Base-by-base conservation (phyloP, 92 coral and sea anemone species). In the Nematostella vectensis region DNA sequence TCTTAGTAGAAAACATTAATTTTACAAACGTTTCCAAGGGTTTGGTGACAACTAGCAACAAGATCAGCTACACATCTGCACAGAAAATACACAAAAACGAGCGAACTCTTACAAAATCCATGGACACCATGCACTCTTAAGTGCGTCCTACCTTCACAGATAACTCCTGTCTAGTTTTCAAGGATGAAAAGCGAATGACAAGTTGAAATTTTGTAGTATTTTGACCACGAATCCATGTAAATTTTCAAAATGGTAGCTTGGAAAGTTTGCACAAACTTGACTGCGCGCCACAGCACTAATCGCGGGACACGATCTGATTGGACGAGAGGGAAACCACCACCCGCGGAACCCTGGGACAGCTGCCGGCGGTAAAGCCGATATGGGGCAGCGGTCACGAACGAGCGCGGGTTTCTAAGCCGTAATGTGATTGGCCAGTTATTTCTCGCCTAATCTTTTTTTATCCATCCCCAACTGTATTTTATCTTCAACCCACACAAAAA, bases 271-370 rank as follows among this genome's bases (percentile, higher is more conserved):
- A 72, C 83, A 85, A 75, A 63, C 65, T 55, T 57, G 67, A 27
- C 79, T 75, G 44, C 95, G 95, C 95, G 95, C 95, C 95, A 85
- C 80, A 52, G 67, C 58, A 57, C 75, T 48, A 65, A 62, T 45
- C 23, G 51, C 51, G 51, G 51, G 51, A 45, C 51, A 17, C 4
- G 11, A 4, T 19, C 51, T 33, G 40, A 45, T 45, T 45, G 51
- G 51, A 11, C 4, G 51, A 45, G 85, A 67, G 71, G 79, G 70
- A 84, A 67, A 66, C 31, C 61, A 44, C 30, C 54, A 54, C 63
- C 83, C 68, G 71, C 64, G 75, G 88, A 76, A 71, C 67, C 62
- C 51, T 80, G 95, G 95, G 83, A 80, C 31, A 20, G 64, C 37
- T 29, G 48, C 54, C 59, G 33, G 9, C 11, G 47, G 40, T 15